These are phyloP conservation scores for Aselliscus stoliczkanus DNA, from an alignment of 2,797 vertebrate genomes.

Conservation along the genomic window DNA sequence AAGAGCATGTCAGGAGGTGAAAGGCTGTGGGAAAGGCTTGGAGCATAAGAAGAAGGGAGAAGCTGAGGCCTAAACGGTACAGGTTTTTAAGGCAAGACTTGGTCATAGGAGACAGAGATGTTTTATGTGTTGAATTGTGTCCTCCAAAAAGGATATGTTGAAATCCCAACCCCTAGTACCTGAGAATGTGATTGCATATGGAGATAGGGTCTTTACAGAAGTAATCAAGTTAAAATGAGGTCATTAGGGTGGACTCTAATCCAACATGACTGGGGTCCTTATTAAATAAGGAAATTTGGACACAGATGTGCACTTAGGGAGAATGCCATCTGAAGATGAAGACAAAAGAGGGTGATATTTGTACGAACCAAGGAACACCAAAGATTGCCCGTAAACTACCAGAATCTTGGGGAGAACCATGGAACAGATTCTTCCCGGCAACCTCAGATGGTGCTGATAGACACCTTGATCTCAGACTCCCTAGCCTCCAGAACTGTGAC, in stretches of 20 bases:
- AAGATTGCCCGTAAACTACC: neutral
- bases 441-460: neutral
- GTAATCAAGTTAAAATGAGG: neutral
- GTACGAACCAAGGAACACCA: neutral
- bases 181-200: neutral
- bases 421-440: neutral
- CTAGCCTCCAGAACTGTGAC: neutral
- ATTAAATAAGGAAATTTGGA: neutral
- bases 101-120: neutral
- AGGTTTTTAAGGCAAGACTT: neutral
- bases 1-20: neutral
- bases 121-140: neutral
- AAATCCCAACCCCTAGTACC: neutral
- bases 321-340: neutral
- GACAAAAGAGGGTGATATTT: neutral
- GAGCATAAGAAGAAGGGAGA: neutral
- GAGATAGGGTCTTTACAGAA: neutral
- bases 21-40: neutral
- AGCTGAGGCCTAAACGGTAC: neutral
- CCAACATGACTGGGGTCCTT: neutral
- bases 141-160: neutral
- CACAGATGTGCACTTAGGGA: neutral
- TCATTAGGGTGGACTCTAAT: neutral
- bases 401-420: neutral
- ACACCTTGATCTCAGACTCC: neutral